Conservation (phyloP, 2,888 invertebrate species). For the Luperina testacea region DNA sequence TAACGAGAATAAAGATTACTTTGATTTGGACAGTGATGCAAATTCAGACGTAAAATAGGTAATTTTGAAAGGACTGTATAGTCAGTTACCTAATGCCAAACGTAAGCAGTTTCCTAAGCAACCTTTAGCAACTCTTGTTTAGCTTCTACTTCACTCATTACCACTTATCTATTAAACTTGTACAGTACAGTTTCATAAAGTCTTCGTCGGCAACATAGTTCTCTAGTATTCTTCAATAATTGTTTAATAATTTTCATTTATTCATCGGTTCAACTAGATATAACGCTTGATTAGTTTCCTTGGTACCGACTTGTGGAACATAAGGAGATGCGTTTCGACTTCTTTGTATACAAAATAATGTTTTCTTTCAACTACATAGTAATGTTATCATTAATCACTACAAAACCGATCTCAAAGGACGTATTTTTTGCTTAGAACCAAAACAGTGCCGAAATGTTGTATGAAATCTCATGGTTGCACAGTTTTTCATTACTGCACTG, state of each 20-base stretch:
- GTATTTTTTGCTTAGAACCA: too few species aligned
- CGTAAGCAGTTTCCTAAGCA: background rate
- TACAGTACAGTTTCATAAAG: background rate
- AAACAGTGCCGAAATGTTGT: too few species aligned
- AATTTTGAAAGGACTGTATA: background rate
- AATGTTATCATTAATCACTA: too few species aligned
- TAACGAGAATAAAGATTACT: background rate
- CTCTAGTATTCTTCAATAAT: too few species aligned
- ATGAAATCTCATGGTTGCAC: too few species aligned
- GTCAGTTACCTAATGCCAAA: background rate
- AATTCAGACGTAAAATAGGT: background rate
- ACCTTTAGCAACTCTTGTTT: background rate
- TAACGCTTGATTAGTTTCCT: conserved; percentile 13
- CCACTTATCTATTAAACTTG: background rate
- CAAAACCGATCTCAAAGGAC: too few species aligned
- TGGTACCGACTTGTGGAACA: background rate
- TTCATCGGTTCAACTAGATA: background rate
- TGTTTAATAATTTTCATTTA: background rate
- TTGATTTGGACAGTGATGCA: background rate
- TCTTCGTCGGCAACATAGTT: too few species aligned
- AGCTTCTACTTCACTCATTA: background rate
- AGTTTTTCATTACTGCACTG: too few species aligned
- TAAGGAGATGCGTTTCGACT: background rate
- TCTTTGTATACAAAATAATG: background rate
- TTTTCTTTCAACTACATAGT: too few species aligned